Base-by-base conservation (phyloP, 2,888 invertebrate genomes). In the Sipha maydis region DNA sequence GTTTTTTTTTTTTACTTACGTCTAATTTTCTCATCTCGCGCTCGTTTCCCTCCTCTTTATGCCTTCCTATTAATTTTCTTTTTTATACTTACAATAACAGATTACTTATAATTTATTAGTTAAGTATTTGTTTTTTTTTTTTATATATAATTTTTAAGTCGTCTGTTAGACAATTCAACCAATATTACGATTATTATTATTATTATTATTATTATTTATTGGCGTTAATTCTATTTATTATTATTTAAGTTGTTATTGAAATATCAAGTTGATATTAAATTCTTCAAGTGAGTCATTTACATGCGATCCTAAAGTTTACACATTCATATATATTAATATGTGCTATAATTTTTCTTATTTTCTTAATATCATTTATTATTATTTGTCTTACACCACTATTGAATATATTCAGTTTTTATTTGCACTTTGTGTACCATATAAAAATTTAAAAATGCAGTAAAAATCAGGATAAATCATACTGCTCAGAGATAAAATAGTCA, bases 121-220 rank as follows among this genome's bases (percentile, higher is more conserved):
- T 85, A 85, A 85, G 69, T 3, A 85, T 69, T 85, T 78, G 77
- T 78, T 48, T 31, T 73, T 73, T 38, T 38, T 54, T 61, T 69
- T 69, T 69, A 28, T n/a, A 77, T 38, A 77, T 67, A 67, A 69
- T 69, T 77, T 54, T 17, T 85, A 85, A 78, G n/a, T n/a, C n/a
- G 69, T 78, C 69, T 54, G n/a, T 69, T 11, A 69, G 69, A 85
- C 78, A 78, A 85, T 48, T 77, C 19, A 69, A 85, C 77, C 48
- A 69, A 69, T 85, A 78, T 84, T 14, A 28, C 28, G 28, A 69
- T 75, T 8, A 28, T 69, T 69, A 69, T 75, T 85, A 28, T 75
- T 85, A 85, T 77, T 67, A 85, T 67, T 85, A 77, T 77, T 67
- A 85, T 77, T 85, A 77, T 77, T 78, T 48, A 56, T 69, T 85